Conservation (phyloP, 2,888 invertebrate genomes). For the Acronicta alni region DNA sequence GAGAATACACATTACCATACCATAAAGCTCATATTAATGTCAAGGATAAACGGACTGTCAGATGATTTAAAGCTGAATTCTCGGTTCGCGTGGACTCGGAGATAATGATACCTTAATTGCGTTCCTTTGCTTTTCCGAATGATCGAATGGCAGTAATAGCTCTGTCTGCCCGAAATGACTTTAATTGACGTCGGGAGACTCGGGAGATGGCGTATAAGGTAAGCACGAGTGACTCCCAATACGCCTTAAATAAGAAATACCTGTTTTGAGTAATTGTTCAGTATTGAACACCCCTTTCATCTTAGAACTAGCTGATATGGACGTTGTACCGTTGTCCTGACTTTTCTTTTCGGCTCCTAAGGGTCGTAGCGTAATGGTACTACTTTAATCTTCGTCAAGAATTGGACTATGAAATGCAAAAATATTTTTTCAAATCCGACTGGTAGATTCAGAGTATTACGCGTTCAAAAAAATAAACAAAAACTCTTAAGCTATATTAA, state of each 20-base stretch:
- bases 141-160: conserved; percentile 84
- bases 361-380: too few species aligned
- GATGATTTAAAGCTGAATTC: conserved; percentile 74
- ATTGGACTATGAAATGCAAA: too few species aligned
- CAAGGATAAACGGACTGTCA: conserved; percentile 67
- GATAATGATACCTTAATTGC: conserved; percentile 83
- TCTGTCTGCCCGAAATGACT: conserved; percentile 74
- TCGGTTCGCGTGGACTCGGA: conserved; percentile 61
- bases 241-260: not conserved
- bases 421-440: too few species aligned
- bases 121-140: conserved; percentile 76
- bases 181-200: conserved; percentile 73
- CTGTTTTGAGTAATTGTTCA: not conserved
- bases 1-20: conserved; percentile 57
- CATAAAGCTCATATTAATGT: conserved; percentile 67
- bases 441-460: too few species aligned
- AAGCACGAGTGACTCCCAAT: not conserved
- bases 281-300: too few species aligned
- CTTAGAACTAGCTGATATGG: too few species aligned
- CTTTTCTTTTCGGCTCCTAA: too few species aligned
- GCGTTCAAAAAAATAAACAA: too few species aligned
- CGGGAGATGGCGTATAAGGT: conserved; percentile 51
- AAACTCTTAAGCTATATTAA: too few species aligned
- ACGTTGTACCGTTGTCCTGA: too few species aligned
- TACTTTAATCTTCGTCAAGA: too few species aligned